These are phyloP conservation scores for Pogonognathellus flavescens DNA, from an alignment of 1,140 invertebrate species.

Conservation along the genomic window DNA sequence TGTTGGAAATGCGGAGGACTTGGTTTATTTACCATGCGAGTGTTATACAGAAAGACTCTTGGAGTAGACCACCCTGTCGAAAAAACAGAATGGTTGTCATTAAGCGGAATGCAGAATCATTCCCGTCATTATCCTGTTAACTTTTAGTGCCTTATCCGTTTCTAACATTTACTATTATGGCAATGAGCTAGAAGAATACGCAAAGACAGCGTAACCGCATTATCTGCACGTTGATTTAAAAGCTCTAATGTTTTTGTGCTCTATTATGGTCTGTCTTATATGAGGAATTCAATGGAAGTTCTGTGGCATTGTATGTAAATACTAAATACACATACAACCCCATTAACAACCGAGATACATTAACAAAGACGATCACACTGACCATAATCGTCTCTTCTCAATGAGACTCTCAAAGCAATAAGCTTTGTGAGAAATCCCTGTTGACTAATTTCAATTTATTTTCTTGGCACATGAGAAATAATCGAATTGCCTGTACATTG, in stretches of 20 bases:
- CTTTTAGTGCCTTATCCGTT: constrained; percentile 29
- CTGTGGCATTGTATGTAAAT: neutral
- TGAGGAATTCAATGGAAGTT: neutral
- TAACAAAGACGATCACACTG: neutral
- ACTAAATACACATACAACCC: neutral
- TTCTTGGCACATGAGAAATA: no score
- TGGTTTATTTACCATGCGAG: neutral
- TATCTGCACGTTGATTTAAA: constrained; percentile 22
- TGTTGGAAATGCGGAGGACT: neutral
- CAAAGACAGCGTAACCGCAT: neutral
- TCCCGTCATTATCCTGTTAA: constrained; percentile 31
- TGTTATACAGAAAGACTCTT: no score
- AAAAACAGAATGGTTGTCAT: constrained; percentile 53
- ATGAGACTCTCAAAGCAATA: no score
- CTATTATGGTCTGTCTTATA: constrained; percentile 5
- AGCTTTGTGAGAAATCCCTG: no score
- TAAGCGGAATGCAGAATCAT: constrained; percentile 53
- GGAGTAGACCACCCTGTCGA: constrained; percentile 42
- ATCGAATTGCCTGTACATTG: no score
- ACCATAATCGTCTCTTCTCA: neutral
- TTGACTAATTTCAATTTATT: no score
- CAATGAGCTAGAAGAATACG: constrained; percentile 6
- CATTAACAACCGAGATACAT: no score
- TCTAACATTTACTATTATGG: constrained; percentile 14
- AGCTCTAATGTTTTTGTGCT: neutral